Percentiles rank a stretch among this genome's conserved stretches.
Conservation (phyloP, 2,888 invertebrate genomes). For the Drosophila acutilabella region DNA sequence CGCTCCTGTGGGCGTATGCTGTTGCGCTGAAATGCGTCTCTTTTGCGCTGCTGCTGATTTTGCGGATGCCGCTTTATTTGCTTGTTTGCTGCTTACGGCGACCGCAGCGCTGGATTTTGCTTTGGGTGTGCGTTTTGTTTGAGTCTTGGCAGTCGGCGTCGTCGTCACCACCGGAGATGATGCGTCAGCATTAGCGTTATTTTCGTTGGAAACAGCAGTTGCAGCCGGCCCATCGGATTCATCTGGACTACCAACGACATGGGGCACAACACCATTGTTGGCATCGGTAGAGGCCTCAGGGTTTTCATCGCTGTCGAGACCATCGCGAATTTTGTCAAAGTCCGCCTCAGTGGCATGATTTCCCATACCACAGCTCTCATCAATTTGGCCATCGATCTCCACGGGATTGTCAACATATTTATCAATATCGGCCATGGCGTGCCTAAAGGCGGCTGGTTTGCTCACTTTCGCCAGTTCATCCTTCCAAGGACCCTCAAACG, state of each 20-base stretch:
- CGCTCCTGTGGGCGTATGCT: slow-evolving; percentile 56
- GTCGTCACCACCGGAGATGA: slow-evolving; percentile 37
- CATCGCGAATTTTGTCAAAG: slow-evolving; percentile 89
- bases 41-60: slow-evolving; percentile 71
- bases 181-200: slow-evolving; percentile 57
- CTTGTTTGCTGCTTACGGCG: slow-evolving; percentile 63
- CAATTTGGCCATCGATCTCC: slow-evolving; percentile 81
- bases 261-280: slow-evolving; percentile 70
- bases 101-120: slow-evolving; percentile 76
- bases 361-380: slow-evolving; percentile 72
- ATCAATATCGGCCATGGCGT: slow-evolving; percentile 92
- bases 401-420: slow-evolving; percentile 90
- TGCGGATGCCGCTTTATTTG: slow-evolving; percentile 65
- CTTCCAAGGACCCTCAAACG: slow-evolving; percentile 91
- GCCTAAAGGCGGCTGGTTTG: slow-evolving; percentile 91
- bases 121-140: slow-evolving; percentile 78
- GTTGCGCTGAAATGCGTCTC: slow-evolving; percentile 65
- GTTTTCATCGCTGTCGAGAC: slow-evolving; percentile 82
- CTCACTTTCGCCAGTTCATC: slow-evolving; percentile 91
- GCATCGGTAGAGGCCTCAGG: slow-evolving; percentile 42
- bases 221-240: slow-evolving; percentile 48
- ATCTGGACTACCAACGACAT: slow-evolving; percentile 72
- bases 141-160: slow-evolving; percentile 58
- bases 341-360: slow-evolving; percentile 88
- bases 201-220: slow-evolving; percentile 26